Conservation (phyloP, 2,888 invertebrate genomes). For the Coleophora flavipennella region DNA sequence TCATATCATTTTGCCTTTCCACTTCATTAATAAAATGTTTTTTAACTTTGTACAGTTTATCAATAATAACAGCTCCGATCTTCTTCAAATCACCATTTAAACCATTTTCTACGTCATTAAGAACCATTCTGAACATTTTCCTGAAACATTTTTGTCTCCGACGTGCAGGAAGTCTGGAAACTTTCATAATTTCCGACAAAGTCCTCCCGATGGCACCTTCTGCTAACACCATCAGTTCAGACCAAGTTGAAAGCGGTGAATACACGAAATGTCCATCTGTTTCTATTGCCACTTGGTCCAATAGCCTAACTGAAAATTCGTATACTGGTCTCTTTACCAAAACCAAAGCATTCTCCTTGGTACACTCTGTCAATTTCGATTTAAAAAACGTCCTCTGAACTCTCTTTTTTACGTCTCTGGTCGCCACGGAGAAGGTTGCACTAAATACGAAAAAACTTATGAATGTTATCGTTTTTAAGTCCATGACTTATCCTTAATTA, state of each 20-base stretch:
- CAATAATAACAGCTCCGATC: slow-evolving; percentile 33
- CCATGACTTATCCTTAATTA: too few relatives aligned
- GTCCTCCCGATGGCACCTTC: slow-evolving; percentile 39
- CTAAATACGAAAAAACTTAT: too few relatives aligned
- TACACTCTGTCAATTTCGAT: neutral
- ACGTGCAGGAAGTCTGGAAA: slow-evolving; percentile 30
- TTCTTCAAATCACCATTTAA: slow-evolving; percentile 24
- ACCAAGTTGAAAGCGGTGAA: slow-evolving; percentile 47
- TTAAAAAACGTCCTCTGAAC: too few relatives aligned
- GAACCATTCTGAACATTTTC: slow-evolving; percentile 24
- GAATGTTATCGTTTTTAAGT: too few relatives aligned
- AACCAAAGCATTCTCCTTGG: slow-evolving; percentile 16
- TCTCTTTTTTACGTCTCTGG: too few relatives aligned
- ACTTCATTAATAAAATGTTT: slow-evolving; percentile 26
- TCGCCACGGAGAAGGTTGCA: too few relatives aligned
- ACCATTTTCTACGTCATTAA: slow-evolving; percentile 29
- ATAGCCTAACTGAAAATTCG: slow-evolving; percentile 39
- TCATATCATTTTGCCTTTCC: slow-evolving; percentile 25
- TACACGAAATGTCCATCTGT: slow-evolving; percentile 43
- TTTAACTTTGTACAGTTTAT: slow-evolving; percentile 34
- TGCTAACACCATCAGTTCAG: slow-evolving; percentile 39
- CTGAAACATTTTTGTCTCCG: slow-evolving; percentile 33
- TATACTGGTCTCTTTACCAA: slow-evolving; percentile 31
- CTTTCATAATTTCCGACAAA: slow-evolving; percentile 33
- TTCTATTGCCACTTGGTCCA: slow-evolving; percentile 37